Conservation (phyloP, 2,888 invertebrate species). For the Hedychridium roseum region DNA sequence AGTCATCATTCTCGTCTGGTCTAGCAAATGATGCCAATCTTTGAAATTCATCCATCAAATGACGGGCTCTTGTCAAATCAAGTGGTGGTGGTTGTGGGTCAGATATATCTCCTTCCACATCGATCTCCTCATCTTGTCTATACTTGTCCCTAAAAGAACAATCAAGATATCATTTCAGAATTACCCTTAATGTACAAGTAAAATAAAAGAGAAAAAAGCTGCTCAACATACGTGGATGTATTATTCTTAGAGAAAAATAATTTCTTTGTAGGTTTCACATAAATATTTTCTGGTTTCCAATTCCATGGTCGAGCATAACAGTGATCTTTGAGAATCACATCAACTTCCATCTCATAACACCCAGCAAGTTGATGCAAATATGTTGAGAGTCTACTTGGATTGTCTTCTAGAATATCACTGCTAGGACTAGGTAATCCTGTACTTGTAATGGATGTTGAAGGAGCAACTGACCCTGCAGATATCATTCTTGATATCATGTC, state of each 20-base stretch:
- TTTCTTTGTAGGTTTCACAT: conserved; percentile 69
- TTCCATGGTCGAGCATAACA: conserved; percentile 77
- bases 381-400: conserved; percentile 63
- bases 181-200: conserved; percentile 5
- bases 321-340: conserved; percentile 72
- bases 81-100: conserved; percentile 65
- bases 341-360: conserved; percentile 56
- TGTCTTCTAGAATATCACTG: conserved; percentile 65
- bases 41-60: conserved; percentile 78
- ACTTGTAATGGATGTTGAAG: conserved; percentile 28
- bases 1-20: conserved; percentile 69
- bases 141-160: conserved; percentile 37
- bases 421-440: conserved; percentile 54
- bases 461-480: conserved; percentile 21
- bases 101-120: conserved; percentile 62
- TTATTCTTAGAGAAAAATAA: conserved; percentile 62
- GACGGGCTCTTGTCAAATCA: conserved; percentile 69
- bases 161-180: too few relatives aligned
- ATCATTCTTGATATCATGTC: conserved; percentile 26
- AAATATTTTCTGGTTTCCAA: conserved; percentile 72
- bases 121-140: conserved; percentile 56
- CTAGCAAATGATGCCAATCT: conserved; percentile 71
- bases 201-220: background rate
- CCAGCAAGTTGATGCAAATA: conserved; percentile 57
- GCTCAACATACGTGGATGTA: conserved; percentile 17